Evolutionary conservation across 2,888 invertebrate genomes (phyloP), one percentile per base, ranked within the genome.

Genomic region (Biston betularia): DNA sequence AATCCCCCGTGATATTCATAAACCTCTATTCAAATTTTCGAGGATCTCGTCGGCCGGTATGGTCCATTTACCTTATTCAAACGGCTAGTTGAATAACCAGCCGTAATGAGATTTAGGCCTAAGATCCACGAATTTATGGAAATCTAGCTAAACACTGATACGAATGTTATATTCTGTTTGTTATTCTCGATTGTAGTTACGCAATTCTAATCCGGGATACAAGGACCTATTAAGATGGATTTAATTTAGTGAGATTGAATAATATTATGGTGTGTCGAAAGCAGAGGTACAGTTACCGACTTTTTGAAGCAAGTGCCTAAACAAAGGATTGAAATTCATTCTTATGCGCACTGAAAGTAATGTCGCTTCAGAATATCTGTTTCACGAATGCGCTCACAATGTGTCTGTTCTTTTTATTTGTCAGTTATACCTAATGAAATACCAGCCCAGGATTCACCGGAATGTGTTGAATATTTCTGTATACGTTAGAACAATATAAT

Each of bases 1-100:
- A 75, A 76, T 74, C 70, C 70, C 57, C 64, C 68, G 65, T 67
- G 70, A 73, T 59, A 74, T 73, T 74, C 62, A 69, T 73, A 70
- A 75, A 67, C 59, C 55, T 69, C 66, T 65, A 72, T 68, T 75
- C 69, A 66, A 69, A 67, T 75, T 73, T 61, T 69, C 48, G 65
- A 65, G 56, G 64, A 61, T 60, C 60, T 70, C 54, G 63, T 54
- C 61, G 58, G 50, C 45, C 35, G 35, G 52, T 10, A 53, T 55
- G 66, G 53, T 46, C 63, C 57, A 68, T 56, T 68, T 68, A 68
- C 67, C 59, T 48, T 67, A 67, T 67, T 63, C 67, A 63, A 59
- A 63, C 59, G 63, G 67, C 55, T 68, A 63, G 59, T 59, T 68
- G 67, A 63, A 68, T 68, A 63, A 60, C 67, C 63, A 24, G 10